These are phyloP conservation scores for Heterohyrax brucei DNA, from an alignment of 2,797 vertebrate species.

Conservation along the genomic window DNA sequence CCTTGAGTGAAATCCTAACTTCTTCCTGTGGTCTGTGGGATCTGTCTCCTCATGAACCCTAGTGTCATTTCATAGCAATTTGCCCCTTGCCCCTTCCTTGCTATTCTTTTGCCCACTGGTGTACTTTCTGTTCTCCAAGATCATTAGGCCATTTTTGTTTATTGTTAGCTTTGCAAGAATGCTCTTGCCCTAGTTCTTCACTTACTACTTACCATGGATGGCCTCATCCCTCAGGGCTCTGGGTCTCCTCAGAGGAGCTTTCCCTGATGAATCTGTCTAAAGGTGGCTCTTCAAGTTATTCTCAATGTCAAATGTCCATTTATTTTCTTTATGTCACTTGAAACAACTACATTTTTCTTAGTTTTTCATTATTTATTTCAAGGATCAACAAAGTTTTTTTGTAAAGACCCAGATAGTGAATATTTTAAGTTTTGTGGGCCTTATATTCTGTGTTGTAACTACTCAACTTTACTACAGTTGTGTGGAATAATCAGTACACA, in stretches of 20 bases:
- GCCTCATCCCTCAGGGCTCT: background rate
- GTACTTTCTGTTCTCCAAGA: background rate
- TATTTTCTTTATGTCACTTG: constrained; percentile 10
- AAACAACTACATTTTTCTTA: background rate
- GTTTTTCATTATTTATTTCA: background rate
- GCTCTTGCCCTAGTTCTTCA: background rate
- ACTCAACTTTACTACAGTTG: background rate
- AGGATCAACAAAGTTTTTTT: background rate
- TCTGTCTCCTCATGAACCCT: background rate
- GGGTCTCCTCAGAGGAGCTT: background rate
- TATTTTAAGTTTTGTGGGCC: background rate
- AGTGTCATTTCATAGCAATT: background rate
- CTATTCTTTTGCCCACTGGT: background rate
- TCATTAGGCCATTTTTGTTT: background rate
- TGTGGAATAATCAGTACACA: background rate
- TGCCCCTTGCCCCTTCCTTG: background rate
- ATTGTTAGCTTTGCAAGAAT: background rate
- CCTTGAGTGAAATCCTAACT: constrained; percentile 23
- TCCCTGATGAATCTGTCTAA: background rate
- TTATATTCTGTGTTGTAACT: constrained; percentile 21
- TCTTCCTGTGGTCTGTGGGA: background rate
- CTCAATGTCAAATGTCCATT: background rate
- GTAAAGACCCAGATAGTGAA: background rate
- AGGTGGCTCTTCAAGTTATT: background rate
- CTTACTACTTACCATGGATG: background rate